Base-by-base conservation (phyloP, 2,113 vertebrate species). In the Henicopernis longicauda region DNA sequence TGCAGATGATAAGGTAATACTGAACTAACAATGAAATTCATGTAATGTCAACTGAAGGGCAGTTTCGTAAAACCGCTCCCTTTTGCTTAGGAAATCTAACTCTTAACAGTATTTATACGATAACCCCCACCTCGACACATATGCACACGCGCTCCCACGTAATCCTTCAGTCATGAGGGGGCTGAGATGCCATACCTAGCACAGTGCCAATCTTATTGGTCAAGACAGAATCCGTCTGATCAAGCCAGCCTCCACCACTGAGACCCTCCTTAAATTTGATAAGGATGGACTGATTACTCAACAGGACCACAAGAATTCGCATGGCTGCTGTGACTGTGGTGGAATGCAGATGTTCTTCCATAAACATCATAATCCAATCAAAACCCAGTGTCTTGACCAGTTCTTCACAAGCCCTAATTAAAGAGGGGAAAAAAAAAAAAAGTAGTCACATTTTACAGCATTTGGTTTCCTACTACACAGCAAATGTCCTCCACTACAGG, bases 181-280 rank as follows among this genome's bases (percentile, higher is more conserved):
- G 10, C 47, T 17, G n/a, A 67, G 59, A 32, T 49, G 7, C 27
- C 99, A 89, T 98, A 99, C 99, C 99, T 98, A 99, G 98, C 59
- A 99, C 99, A 8, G 99, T 99, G 58, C 99, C 99, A 2, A 99
- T 99, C 97, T 99, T 99, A 76, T 99, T 99, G 82, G 99, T 99
- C 86, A 99, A 98, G 89, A 99, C 99, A 18, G 99, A 99, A 96
- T 99, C 99, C 0, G 99, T 99, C 97, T 99, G 99, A 92, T 99
- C 99, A 4, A 99, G 98, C 99, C 99, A 99, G 65, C 99, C 99
- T 47, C 99, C 99, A 1, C 99, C 99, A 25, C 98, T 98, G 91
- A 99, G 98, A 10, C 99, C 99, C 97, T 99, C 99, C 82, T 99
- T 99, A 94, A 99, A 99, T 93, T 99, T 99, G 87, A 98, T 96